Evolutionary conservation across 2,888 invertebrate species (phyloP), one percentile per base, ranked within the genome.

Genomic region (Willowsia nigromaculata): DNA sequence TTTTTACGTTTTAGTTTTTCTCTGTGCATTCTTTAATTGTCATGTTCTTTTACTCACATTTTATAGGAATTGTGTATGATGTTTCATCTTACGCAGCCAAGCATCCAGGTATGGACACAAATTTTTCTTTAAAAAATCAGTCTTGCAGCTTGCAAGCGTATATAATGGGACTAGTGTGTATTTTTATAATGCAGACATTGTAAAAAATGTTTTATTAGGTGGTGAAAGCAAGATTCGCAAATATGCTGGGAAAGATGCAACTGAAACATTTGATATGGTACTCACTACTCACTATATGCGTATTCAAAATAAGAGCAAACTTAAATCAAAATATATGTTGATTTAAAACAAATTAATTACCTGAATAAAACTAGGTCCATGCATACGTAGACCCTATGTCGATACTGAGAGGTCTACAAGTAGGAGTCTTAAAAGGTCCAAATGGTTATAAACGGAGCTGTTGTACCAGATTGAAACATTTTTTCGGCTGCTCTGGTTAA

Each of bases 231-330:
- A 59, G 30, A 82, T 88, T 27, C 6, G 13, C 6, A 83, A 83
- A 25, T 65, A 88, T 78, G 59, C 50, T 27, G 88, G 88, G 9
- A 83, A 88, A 37, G 88, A 88, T 62, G 88, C 88, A 0, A 83
- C 88, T 15, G 88, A 88, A 9, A 37, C 43, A 25, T 88, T 83
- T 18, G 78, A 88, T 18, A 74, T 47, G 37, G 86, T 87, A 85
- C 3, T 22, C 37, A 7, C 7, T 15, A 53, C 15, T 53, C 18
- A 53, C 15, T n/a, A n/a, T n/a, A n/a, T n/a, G n/a, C n/a, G n/a
- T n/a, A n/a, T n/a, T n/a, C n/a, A n/a, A n/a, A n/a, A n/a, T n/a
- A n/a, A n/a, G n/a, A n/a, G n/a, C n/a, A n/a, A n/a, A n/a, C n/a
- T n/a, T n/a, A n/a, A n/a, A n/a, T n/a, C n/a, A n/a, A n/a, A n/a